Conservation (phyloP, 2,797 vertebrate species). For the Cetoscarus ocellatus region DNA sequence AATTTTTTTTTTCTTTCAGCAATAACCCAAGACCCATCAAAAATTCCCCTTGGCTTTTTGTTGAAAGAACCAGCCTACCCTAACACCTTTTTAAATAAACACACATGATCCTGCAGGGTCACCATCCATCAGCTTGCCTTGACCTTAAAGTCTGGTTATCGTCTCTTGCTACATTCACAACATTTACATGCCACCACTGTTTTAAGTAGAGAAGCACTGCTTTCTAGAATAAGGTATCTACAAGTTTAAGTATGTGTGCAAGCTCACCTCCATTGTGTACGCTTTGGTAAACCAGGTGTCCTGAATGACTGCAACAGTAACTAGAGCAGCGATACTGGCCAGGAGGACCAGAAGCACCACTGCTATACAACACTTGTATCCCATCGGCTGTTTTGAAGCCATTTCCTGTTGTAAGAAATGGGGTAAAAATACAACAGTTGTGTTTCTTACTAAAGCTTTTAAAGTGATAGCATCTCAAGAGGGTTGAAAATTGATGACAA, state of each 20-base stretch:
- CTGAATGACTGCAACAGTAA: conserved; percentile 90
- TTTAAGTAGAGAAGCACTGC: neutral
- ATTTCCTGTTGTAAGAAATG: conserved; percentile 68
- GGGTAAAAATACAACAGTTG: conserved; percentile 4
- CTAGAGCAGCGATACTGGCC: conserved; percentile 88
- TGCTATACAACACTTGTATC: conserved; percentile 84
- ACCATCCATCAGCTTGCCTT: neutral
- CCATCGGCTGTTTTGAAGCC: conserved; percentile 73
- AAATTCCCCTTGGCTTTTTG: too few species aligned
- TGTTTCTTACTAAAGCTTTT: conserved; percentile 52
- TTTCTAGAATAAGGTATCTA: neutral
- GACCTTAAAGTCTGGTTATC: conserved; percentile 20
- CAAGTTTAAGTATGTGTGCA: neutral
- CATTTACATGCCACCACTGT: neutral
- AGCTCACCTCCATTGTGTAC: conserved; percentile 88
- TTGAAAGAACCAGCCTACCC: too few species aligned
- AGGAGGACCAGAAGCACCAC: conserved; percentile 86
- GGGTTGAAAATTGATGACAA: conserved; percentile 33
- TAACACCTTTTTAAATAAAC: conserved; percentile 5
- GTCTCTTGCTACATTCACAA: conserved; percentile 4
- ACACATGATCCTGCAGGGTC: neutral
- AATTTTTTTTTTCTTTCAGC: too few species aligned
- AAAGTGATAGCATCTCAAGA: conserved; percentile 15
- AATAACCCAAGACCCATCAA: too few species aligned
- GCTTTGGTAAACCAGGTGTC: conserved; percentile 79